phyloP scores from a whole-genome alignment of 1,140 invertebrate genomes.

The Drosophila sproati region DNA sequence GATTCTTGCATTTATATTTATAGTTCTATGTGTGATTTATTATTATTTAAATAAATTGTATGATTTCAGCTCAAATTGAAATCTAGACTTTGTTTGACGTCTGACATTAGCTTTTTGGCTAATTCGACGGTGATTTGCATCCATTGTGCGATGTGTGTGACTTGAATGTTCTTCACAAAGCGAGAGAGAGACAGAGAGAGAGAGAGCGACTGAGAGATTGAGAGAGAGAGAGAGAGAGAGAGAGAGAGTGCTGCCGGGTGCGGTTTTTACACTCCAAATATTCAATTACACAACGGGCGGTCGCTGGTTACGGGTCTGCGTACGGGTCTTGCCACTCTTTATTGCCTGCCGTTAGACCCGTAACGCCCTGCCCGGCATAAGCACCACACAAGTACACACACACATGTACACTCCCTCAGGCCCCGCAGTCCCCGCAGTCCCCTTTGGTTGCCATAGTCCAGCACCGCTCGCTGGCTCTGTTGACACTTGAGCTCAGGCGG shows the following conservation, averaged over 20 bases:
- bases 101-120: background rate
- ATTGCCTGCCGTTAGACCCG: slow-evolving; percentile 53
- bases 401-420: slow-evolving; percentile 5
- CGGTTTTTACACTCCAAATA: slow-evolving; percentile 81
- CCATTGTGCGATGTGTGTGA: slow-evolving; percentile 40
- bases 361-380: slow-evolving; percentile 10
- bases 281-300: slow-evolving; percentile 78
- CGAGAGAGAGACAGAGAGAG: background rate
- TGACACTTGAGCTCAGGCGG: slow-evolving; percentile 81
- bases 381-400: slow-evolving; percentile 5
- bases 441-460: background rate
- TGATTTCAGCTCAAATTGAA: too few species aligned
- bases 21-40: background rate
- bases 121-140: slow-evolving; percentile 3
- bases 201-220: background rate
- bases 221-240: slow-evolving; percentile 1
- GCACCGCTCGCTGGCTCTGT: slow-evolving; percentile 54
- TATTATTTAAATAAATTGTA: background rate
- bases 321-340: slow-evolving; percentile 46
- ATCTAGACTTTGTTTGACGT: background rate
- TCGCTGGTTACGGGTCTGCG: slow-evolving; percentile 53
- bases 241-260: slow-evolving; percentile 47
- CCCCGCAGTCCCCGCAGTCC: background rate
- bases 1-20: background rate
- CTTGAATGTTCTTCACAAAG: slow-evolving; percentile 16